Evolutionary conservation across 2,888 invertebrate genomes (phyloP), one percentile per base, ranked within the genome.

Genomic region (Elmis aenea): DNA sequence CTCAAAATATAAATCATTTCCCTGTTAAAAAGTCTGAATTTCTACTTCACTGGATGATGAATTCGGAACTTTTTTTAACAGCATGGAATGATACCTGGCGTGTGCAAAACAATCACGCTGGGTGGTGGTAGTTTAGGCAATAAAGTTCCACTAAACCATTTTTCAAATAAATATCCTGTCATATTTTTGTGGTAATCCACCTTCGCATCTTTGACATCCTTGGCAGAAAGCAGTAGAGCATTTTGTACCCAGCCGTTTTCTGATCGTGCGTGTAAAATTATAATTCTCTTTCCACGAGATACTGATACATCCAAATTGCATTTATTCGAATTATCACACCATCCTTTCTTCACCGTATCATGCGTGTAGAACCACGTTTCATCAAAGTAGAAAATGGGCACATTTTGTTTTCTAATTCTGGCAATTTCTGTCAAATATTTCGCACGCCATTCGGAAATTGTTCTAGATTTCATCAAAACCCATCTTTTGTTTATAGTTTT

Each of bases 331-430:
- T 25, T 30, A 35, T 50, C 50, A 5, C 32, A 31, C 49, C 49
- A 51, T 13, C 47, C 39, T 29, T 39, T 30, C 15, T 38, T 27
- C 9, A 45, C 36, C 13, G 36, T 36, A 36, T 48, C 45, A 15
- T 48, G 48, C 5, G 44, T 48, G 22, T 50, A 42, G 22, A 34
- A 49, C 52, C 50, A 50, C 2, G 47, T 52, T 36, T 52, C 48
- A 21, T 50, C 48, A 16, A 47, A 24, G 36, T 48, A 48, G 5
- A 32, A 13, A 11, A 33, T 27, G 5, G 11, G 12, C 25, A 10
- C 20, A 21, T 26, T 33, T 26, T 22, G 14, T 23, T 11, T 10
- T 33, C 13, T 18, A 24, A 16, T 13, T 26, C 23, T 16, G 8
- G 11, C 16, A n/a, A 36, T 30, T 36, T 24, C 13, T 6, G 3